phyloP scores from a whole-genome alignment of 1,140 invertebrate species.

The Drosophila albomicans region DNA sequence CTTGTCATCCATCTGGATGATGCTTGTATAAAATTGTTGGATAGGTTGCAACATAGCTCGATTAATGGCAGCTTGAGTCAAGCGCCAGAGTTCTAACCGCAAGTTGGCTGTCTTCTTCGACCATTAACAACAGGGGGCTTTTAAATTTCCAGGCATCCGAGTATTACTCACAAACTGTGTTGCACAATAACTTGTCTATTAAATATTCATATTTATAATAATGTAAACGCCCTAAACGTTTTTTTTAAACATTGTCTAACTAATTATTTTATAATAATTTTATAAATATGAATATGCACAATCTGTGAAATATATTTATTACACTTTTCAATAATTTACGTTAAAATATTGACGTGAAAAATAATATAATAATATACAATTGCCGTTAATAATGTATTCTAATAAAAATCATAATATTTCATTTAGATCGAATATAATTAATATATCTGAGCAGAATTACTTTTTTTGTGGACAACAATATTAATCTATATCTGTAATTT shows the following conservation, averaged over 20 bases:
- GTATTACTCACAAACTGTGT: neutral
- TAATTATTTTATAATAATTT: neutral
- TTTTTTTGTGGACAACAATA: too few relatives aligned
- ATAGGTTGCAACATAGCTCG: neutral
- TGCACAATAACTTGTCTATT: neutral
- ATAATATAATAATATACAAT: too few relatives aligned
- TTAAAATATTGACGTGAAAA: too few relatives aligned
- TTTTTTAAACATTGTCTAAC: neutral
- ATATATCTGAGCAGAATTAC: too few relatives aligned
- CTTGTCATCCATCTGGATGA: neutral
- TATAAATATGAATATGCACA: neutral
- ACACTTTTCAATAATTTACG: too few relatives aligned
- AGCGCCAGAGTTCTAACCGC: constrained; percentile 4
- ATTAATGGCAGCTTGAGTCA: neutral
- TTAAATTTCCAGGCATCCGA: neutral
- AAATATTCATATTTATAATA: constrained; percentile 2
- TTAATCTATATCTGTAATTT: too few relatives aligned
- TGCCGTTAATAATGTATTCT: too few relatives aligned
- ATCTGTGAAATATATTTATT: too few relatives aligned
- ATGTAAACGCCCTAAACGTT: neutral
- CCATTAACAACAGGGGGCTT: constrained; percentile 11
- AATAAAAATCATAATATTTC: too few relatives aligned
- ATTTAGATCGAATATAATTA: too few relatives aligned
- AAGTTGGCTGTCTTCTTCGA: neutral
- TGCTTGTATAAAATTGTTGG: neutral